Percentiles rank a stretch among this genome's conserved stretches.
phyloP scores from a whole-genome alignment of 2,888 invertebrate species.

The Nemotelus nigrinus region DNA sequence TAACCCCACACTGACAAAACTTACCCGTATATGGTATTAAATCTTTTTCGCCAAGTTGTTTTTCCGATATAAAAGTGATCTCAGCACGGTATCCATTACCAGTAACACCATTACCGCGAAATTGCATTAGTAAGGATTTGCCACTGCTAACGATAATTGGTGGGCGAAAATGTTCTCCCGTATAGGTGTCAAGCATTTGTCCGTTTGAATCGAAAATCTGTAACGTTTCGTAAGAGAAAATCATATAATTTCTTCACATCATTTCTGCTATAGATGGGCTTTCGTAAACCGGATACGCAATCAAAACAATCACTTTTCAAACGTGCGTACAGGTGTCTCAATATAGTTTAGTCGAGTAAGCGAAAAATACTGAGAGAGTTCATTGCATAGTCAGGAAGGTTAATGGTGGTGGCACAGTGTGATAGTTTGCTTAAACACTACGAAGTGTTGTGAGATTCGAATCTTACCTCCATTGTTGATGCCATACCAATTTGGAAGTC shows the following conservation, averaged over 20 bases:
- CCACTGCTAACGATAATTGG: slow-evolving; percentile 74
- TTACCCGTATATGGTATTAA: slow-evolving; percentile 62
- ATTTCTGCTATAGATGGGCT: too few relatives aligned
- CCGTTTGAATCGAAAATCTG: slow-evolving; percentile 76
- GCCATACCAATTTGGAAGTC: slow-evolving; percentile 74
- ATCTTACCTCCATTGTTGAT: slow-evolving; percentile 72
- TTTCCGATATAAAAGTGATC: slow-evolving; percentile 64
- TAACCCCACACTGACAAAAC: too few relatives aligned
- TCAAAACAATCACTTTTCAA: too few relatives aligned
- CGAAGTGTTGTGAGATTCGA: too few relatives aligned
- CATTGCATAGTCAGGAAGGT: too few relatives aligned
- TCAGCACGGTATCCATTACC: slow-evolving; percentile 74
- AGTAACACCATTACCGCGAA: slow-evolving; percentile 76
- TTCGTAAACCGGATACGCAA: too few relatives aligned
- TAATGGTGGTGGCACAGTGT: too few relatives aligned
- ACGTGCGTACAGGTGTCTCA: too few relatives aligned
- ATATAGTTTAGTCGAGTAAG: too few relatives aligned
- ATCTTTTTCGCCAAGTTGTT: slow-evolving; percentile 61
- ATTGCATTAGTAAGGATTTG: slow-evolving; percentile 71
- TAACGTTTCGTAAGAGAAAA: slow-evolving; percentile 46
- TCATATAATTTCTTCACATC: slow-evolving; percentile 4
- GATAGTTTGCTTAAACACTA: too few relatives aligned
- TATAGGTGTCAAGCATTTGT: slow-evolving; percentile 72
- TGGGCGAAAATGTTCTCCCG: slow-evolving; percentile 75
- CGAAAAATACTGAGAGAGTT: too few relatives aligned